Percentiles rank a stretch among this genome's conserved stretches.
Evolutionary conservation across 2,113 vertebrate genomes (phyloP).

Genomic region (Odobenus rosmarus): DNA sequence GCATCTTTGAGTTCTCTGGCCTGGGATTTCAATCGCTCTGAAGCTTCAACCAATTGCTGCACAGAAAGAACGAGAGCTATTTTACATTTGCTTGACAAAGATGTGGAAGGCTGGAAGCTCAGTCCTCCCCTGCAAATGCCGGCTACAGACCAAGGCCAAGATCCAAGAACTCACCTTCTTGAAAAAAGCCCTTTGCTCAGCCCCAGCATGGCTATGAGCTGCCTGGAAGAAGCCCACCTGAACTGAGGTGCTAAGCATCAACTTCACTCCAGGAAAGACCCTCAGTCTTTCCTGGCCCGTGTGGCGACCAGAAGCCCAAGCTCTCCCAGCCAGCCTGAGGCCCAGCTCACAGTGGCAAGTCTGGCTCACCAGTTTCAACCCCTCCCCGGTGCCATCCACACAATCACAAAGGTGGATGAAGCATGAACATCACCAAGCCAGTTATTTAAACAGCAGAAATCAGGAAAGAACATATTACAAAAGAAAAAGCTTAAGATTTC

Average conservation of each 20-base stretch:
- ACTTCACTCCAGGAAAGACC: neutral
- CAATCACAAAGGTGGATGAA: fast-evolving
- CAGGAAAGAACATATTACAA: fast-evolving
- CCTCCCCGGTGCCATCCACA: neutral
- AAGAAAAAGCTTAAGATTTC: neutral
- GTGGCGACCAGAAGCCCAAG: neutral
- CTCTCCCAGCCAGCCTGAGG: neutral
- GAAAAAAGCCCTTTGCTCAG: neutral
- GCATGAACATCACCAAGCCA: too few relatives aligned
- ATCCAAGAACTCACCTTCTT: too few relatives aligned
- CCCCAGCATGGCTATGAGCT: neutral
- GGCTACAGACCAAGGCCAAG: fast-evolving
- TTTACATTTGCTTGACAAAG: neutral
- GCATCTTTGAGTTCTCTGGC: constrained; percentile 96
- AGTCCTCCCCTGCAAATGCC: neutral
- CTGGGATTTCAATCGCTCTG: constrained; percentile 93
- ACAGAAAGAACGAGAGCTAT: neutral
- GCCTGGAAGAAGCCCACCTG: neutral
- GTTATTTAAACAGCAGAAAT: neutral
- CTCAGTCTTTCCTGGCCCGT: too few relatives aligned
- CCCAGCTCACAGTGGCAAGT: neutral
- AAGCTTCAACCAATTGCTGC: constrained; percentile 94
- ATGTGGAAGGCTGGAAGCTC: neutral
- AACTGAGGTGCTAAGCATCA: neutral
- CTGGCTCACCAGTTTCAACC: too few relatives aligned